Percentiles rank a stretch among this genome's conserved stretches.
Conservation (phyloP, 2,797 vertebrate genomes). For the Eremophila alpestris region DNA sequence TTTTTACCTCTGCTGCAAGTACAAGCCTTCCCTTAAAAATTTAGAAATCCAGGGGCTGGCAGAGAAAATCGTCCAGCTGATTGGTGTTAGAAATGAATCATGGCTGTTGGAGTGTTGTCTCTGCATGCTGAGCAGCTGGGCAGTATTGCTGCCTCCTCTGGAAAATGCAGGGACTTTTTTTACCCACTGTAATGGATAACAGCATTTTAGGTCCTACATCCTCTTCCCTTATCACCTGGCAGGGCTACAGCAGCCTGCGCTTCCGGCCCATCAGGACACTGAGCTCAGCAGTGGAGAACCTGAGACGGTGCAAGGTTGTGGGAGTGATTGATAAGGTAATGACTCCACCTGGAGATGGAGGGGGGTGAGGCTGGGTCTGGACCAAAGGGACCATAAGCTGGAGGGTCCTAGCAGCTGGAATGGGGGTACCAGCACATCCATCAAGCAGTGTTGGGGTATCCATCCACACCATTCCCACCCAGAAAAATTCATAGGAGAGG, state of each 20-base stretch:
- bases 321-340: conserved; percentile 93
- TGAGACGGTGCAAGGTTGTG: conserved; percentile 90
- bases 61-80: neutral
- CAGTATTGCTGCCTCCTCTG: neutral
- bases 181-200: fast-evolving
- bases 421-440: neutral
- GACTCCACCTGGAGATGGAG: neutral
- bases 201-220: neutral
- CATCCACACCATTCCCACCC: neutral
- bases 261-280: conserved; percentile 95
- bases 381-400: neutral
- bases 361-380: neutral
- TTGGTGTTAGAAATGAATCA: neutral
- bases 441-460: fast-evolving
- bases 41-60: neutral
- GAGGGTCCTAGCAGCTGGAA: neutral
- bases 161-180: neutral
- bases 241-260: conserved; percentile 97
- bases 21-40: neutral
- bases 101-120: fast-evolving
- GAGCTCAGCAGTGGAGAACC: conserved; percentile 92
- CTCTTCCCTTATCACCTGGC: neutral
- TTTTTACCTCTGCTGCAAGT: neutral
- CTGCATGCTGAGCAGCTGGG: neutral
- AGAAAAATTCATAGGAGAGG: neutral